Conservation (phyloP, 2,113 vertebrate species). For the Chionomys nivalis region DNA sequence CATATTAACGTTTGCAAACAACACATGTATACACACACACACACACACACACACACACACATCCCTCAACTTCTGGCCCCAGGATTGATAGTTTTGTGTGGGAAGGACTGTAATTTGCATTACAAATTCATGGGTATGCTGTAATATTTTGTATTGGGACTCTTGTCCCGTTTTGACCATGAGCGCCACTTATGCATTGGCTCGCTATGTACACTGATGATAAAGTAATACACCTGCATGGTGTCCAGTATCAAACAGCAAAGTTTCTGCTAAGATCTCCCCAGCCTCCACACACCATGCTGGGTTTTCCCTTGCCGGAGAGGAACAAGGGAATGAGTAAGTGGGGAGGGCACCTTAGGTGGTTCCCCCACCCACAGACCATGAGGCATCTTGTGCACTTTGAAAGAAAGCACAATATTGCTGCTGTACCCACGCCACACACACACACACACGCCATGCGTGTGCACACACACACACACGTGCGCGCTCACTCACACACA, state of each 20-base stretch:
- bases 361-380: slow-evolving; percentile 69
- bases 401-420: slow-evolving; percentile 40
- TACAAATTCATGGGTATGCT: background rate
- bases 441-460: background rate
- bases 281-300: too few species aligned
- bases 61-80: background rate
- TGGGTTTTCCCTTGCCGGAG: slow-evolving; percentile 74
- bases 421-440: background rate
- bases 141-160: background rate
- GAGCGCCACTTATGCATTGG: background rate
- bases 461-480: background rate
- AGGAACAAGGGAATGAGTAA: slow-evolving; percentile 56
- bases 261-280: background rate
- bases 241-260: background rate
- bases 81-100: background rate
- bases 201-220: background rate
- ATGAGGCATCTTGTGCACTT: slow-evolving; percentile 51
- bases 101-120: background rate
- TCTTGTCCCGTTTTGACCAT: background rate
- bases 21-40: background rate
- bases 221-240: background rate
- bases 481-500: background rate
- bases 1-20: background rate
- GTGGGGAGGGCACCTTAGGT: slow-evolving; percentile 41
- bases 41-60: background rate